These are phyloP conservation scores for Aeoliscus strigatus DNA, from an alignment of 2,797 vertebrate genomes.

Conservation along the genomic window DNA sequence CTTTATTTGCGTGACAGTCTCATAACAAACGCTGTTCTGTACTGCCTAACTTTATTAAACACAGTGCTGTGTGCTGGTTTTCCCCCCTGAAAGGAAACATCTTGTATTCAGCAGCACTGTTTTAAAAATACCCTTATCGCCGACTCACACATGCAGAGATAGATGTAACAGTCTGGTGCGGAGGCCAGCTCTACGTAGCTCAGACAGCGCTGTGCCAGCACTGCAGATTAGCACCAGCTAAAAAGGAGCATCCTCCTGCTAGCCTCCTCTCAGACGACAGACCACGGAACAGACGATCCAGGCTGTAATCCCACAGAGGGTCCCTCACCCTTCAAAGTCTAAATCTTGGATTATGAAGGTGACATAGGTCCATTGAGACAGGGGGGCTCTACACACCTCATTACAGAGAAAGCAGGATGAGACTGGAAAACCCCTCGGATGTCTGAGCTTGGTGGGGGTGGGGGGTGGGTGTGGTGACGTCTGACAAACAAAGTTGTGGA, in stretches of 20 bases:
- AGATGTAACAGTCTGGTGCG: conserved; percentile 19
- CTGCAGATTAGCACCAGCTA: conserved; percentile 49
- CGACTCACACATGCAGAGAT: conserved; percentile 22
- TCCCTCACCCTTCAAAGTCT: conserved; percentile 21
- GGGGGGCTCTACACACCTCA: conserved; percentile 41
- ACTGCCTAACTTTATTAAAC: conserved; percentile 15
- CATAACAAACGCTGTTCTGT: too few relatives aligned
- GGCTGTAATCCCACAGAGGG: conserved; percentile 51
- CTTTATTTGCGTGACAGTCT: too few relatives aligned
- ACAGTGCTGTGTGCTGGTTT: conserved; percentile 1
- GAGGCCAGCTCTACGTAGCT: conserved; percentile 8
- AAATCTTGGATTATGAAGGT: conserved; percentile 62
- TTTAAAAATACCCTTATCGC: conserved; percentile 40
- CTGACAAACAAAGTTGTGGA: too few relatives aligned
- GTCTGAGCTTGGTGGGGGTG: conserved; percentile 37
- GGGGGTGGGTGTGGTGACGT: neutral
- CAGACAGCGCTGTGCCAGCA: conserved; percentile 17
- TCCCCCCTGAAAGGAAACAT: too few relatives aligned
- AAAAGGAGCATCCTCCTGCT: conserved; percentile 28
- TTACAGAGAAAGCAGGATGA: conserved; percentile 65
- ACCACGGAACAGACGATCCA: conserved; percentile 50
- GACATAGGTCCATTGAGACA: conserved; percentile 49
- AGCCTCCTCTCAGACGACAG: conserved; percentile 50
- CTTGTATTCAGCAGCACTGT: conserved; percentile 17
- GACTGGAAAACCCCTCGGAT: conserved; percentile 27